phyloP scores from a whole-genome alignment of 2,797 vertebrate genomes.

The Poliocrania exsul region DNA sequence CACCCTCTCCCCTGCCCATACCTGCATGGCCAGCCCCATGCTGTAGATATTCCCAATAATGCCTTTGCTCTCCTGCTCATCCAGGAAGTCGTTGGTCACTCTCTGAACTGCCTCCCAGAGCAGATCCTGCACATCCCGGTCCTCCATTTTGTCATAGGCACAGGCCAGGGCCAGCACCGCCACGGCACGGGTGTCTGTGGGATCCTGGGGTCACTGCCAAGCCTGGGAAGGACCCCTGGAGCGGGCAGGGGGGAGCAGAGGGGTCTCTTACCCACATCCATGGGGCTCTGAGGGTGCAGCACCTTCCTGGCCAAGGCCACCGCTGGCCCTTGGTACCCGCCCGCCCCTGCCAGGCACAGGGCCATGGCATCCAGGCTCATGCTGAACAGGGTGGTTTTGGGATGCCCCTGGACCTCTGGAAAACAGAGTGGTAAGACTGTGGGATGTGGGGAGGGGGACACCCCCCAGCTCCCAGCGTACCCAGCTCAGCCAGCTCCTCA shows the following conservation, averaged over 20 bases:
- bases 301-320: conserved; percentile 44
- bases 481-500: conserved; percentile 22
- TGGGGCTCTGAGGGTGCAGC: not conserved
- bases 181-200: conserved; percentile 70
- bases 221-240: accelerated
- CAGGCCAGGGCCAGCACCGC: conserved; percentile 68
- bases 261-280: conserved; percentile 62
- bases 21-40: conserved; percentile 78
- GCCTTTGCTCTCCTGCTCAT: not conserved
- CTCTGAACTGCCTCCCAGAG: not conserved
- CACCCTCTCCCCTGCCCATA: not conserved
- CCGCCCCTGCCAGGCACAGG: conserved; percentile 48
- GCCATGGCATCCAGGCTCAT: conserved; percentile 61
- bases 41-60: conserved; percentile 72
- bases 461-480: not conserved
- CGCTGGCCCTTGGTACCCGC: not conserved
- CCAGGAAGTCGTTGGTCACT: conserved; percentile 33
- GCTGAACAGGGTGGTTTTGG: conserved; percentile 37
- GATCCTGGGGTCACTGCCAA: accelerated
- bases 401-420: not conserved
- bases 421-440: not conserved
- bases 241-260: not conserved
- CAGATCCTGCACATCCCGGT: not conserved
- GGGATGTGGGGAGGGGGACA: accelerated
- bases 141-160: not conserved